Base-by-base conservation (phyloP, 2,888 invertebrate genomes). In the Polyommatus icarus region DNA sequence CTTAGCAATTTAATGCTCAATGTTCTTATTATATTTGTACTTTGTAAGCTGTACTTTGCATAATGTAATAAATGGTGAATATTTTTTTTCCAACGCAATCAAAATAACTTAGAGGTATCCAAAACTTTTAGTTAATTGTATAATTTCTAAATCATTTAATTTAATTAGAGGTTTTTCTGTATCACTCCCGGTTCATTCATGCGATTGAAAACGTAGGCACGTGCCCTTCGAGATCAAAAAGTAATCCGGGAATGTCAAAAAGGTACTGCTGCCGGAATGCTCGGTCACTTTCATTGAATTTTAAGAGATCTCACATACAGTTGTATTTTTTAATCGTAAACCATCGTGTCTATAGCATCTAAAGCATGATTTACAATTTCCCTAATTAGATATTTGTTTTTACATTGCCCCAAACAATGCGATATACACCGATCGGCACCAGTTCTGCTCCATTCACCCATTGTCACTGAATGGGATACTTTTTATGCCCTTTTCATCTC, bases 371-470 rank as follows among this genome's bases (percentile, higher is more conserved):
- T 83, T 82, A 85, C 83, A 78, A 83, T 83, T 83, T 83, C 83
- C 80, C 83, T 87, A 85, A 88, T 88, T 87, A 83, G 84, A 82
- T 81, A 79, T 82, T 83, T 82, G 80, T 80, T 82, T 83, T 80
- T 82, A 78, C 79, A 81, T 80, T 80, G 77, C 78, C 79, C 81
- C 80, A 76, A 80, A 82, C 82, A 82, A 82, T 82, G 82, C 80
- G 57, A 78, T 79, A 79, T 79, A 71, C 79, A 76, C 78, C 73
- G 77, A 72, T 77, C 78, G 80, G 80, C 80, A 79, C 79, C 73
- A 57, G 78, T 72, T 80, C 78, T 75, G 77, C 78, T 59, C 77
- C 81, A 80, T 81, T 81, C 80, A 78, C 59, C 79, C 81, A 80
- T 81, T 82, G 82, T 82, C 80, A 81, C 81, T 81, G 76, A 80